A percentile compares a stretch with the other conserved stretches of the same genome.
phyloP scores from a whole-genome alignment of 2,113 vertebrate species.

The Maccullochella peelii region DNA sequence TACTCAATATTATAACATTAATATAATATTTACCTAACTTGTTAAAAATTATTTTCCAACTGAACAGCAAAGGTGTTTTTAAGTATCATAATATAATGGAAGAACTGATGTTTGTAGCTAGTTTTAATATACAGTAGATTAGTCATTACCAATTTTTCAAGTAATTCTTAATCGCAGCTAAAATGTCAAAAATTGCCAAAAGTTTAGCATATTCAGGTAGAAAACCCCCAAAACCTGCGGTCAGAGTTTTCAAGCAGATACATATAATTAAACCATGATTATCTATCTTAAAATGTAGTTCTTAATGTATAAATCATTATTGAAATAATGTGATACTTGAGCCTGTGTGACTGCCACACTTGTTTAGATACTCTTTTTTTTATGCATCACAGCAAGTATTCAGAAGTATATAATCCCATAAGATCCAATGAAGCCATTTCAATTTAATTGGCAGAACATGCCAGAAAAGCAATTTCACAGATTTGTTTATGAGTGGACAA shows the following conservation, averaged over 20 bases:
- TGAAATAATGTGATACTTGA: neutral
- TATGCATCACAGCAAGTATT: slow-evolving; percentile 4
- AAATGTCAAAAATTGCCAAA: neutral
- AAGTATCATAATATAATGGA: neutral
- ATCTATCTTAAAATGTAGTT: neutral
- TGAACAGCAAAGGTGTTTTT: neutral
- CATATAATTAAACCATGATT: neutral
- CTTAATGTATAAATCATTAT: neutral
- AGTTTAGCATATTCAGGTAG: neutral
- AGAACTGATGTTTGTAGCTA: neutral
- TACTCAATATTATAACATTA: neutral
- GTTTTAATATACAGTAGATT: neutral
- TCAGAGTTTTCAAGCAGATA: neutral
- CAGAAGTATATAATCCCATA: slow-evolving; percentile 14
- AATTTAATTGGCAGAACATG: slow-evolving; percentile 39
- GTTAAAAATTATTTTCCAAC: neutral
- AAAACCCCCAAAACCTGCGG: neutral
- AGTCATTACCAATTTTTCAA: no score
- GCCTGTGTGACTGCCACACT: neutral
- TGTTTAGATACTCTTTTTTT: neutral
- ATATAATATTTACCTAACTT: no score
- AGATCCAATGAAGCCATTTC: neutral
- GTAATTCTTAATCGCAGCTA: neutral
- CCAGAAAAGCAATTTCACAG: slow-evolving; percentile 27
- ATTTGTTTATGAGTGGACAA: slow-evolving; percentile 48